Evolutionary conservation across 2,888 invertebrate species (phyloP).

Genomic region (Eudemis profundana): DNA sequence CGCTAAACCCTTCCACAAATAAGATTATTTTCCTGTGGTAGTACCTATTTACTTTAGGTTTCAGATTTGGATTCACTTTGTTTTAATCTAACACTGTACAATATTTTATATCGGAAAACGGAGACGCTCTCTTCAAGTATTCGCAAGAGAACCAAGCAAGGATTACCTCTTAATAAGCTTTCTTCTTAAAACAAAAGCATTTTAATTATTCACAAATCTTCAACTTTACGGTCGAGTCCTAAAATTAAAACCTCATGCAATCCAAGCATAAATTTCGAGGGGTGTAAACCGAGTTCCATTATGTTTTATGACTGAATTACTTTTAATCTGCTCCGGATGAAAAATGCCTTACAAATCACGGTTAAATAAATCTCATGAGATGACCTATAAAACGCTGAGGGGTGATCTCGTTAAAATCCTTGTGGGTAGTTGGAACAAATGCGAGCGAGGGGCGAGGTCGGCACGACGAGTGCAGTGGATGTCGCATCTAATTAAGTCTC

Average conservation of each 20-base stretch:
- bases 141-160: conserved; percentile 9
- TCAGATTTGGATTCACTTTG: too few species aligned
- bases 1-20: too few species aligned
- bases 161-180: conserved; percentile 30
- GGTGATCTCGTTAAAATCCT: conserved; percentile 80
- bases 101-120: too few species aligned
- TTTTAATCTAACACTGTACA: too few species aligned
- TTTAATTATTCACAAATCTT: conserved; percentile 41
- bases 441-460: conserved; percentile 47
- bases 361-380: conserved; percentile 76
- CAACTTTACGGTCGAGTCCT: conserved; percentile 49
- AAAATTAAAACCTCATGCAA: conserved; percentile 55
- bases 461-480: conserved; percentile 53
- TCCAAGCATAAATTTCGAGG: conserved; percentile 64
- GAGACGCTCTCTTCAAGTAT: not conserved
- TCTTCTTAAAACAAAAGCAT: conserved; percentile 40
- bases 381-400: conserved; percentile 77
- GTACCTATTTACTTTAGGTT: too few species aligned
- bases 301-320: conserved; percentile 74
- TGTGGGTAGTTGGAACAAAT: conserved; percentile 76
- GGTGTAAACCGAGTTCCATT: conserved; percentile 67
- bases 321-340: conserved; percentile 70
- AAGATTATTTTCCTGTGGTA: too few species aligned
- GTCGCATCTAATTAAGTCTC: conserved; percentile 78
- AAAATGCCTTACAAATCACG: conserved; percentile 74